Percentiles rank a stretch among this genome's conserved stretches.
phyloP scores from a whole-genome alignment of 2,888 invertebrate species.

The Caenorhabditis sinica region DNA sequence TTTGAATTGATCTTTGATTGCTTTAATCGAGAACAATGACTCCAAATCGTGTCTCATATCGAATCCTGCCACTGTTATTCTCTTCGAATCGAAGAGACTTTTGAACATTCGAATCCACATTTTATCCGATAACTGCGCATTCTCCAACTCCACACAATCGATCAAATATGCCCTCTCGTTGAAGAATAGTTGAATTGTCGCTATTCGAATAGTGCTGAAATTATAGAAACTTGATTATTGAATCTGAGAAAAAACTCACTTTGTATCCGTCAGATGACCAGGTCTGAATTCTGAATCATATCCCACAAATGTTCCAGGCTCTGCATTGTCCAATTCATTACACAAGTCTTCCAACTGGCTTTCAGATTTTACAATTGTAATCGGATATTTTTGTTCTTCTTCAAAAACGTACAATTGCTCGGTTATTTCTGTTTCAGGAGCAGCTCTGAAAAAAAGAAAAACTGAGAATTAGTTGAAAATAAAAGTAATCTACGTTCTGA shows the following conservation, averaged over 20 bases:
- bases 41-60: constrained; percentile 68
- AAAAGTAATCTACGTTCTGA: background rate
- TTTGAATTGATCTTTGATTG: constrained; percentile 11
- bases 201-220: constrained; percentile 36
- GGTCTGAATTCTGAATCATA: constrained; percentile 38
- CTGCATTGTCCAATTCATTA: background rate
- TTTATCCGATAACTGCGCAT: background rate
- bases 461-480: background rate
- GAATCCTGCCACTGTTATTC: constrained; percentile 58
- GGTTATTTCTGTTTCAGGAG: background rate
- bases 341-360: background rate
- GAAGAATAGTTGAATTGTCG: constrained; percentile 66
- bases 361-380: constrained; percentile 17
- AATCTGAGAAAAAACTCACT: background rate
- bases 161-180: constrained; percentile 49
- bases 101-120: constrained; percentile 56
- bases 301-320: constrained; percentile 33
- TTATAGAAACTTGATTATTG: too few species aligned
- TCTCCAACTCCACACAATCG: constrained; percentile 63
- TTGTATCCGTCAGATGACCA: constrained; percentile 19
- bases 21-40: constrained; percentile 50
- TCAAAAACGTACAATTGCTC: constrained; percentile 26
- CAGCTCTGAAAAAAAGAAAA: background rate
- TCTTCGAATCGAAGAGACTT: constrained; percentile 44
- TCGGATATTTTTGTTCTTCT: constrained; percentile 21